A percentile compares a stretch with the other conserved stretches of the same genome.
Evolutionary conservation across 2,888 invertebrate species (phyloP).

Genomic region (Steinernema carpocapsae): DNA sequence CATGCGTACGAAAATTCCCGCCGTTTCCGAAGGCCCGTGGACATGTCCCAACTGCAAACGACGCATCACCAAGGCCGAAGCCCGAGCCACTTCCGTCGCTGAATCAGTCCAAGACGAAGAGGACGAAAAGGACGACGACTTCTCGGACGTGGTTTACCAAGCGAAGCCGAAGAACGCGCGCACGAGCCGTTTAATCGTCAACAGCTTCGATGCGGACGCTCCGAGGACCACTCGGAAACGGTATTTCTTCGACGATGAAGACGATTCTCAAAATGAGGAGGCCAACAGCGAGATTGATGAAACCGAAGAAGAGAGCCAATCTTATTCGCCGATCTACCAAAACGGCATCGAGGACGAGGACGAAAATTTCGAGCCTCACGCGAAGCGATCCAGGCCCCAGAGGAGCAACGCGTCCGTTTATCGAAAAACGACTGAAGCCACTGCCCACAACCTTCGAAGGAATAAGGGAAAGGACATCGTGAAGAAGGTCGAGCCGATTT

Average conservation of each 20-base stretch:
- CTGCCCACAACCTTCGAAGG: background rate
- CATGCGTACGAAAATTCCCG: background rate
- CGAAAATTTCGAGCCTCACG: background rate
- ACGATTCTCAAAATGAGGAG: background rate
- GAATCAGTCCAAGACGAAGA: conserved; percentile 38
- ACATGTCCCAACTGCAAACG: background rate
- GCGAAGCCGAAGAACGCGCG: background rate
- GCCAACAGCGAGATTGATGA: conserved; percentile 31
- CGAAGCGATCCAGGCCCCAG: background rate
- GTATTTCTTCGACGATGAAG: background rate
- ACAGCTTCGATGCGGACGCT: background rate
- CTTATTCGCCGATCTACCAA: background rate
- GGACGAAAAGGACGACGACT: conserved; percentile 37
- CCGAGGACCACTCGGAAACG: conserved; percentile 3
- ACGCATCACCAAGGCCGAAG: background rate
- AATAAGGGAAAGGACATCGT: conserved; percentile 1
- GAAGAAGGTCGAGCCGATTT: conserved; percentile 42
- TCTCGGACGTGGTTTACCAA: conserved; percentile 31
- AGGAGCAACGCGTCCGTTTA: background rate
- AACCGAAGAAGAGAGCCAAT: conserved; percentile 31
- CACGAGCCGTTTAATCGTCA: background rate
- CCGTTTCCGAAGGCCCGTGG: background rate
- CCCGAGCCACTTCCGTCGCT: conserved; percentile 28
- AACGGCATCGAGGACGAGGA: conserved; percentile 6
- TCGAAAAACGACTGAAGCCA: background rate